A percentile compares a stretch with the other conserved stretches of the same genome.
Evolutionary conservation across 2,888 invertebrate genomes (phyloP).

Genomic region (Lobophora halterata): DNA sequence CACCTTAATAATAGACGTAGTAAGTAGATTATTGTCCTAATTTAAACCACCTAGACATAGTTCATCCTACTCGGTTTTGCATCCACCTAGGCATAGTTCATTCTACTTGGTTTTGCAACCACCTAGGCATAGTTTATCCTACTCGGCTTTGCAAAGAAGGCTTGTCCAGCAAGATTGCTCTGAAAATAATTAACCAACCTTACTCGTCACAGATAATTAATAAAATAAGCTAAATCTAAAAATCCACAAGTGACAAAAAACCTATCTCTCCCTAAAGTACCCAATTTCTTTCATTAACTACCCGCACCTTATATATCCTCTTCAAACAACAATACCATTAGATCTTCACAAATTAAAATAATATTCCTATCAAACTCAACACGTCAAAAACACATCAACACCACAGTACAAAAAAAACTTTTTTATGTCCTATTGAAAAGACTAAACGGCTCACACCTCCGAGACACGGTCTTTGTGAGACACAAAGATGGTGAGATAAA

Average conservation of each 20-base stretch:
- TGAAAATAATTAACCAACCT: no score
- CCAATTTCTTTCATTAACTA: slow-evolving; percentile 1
- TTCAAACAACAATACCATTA: slow-evolving; percentile 21
- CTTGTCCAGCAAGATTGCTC: no score
- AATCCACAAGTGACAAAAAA: neutral
- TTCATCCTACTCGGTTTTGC: no score
- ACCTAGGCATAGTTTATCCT: no score
- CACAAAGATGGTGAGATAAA: slow-evolving; percentile 47
- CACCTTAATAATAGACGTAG: no score
- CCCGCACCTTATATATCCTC: slow-evolving; percentile 7
- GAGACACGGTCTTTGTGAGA: slow-evolving; percentile 45
- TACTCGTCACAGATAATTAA: no score
- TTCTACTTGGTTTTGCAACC: no score
- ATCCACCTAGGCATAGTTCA: no score
- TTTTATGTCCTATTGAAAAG: slow-evolving; percentile 25
- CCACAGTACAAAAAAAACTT: slow-evolving; percentile 33
- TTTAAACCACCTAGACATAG: no score
- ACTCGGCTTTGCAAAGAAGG: no score
- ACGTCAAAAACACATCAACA: slow-evolving; percentile 38
- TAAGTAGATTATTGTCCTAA: no score
- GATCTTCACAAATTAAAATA: slow-evolving; percentile 30
- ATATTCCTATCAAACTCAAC: slow-evolving; percentile 27
- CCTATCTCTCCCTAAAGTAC: neutral
- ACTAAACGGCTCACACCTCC: slow-evolving; percentile 48
- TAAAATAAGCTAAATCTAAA: neutral